phyloP scores from a whole-genome alignment of 2,888 invertebrate species.

The Notocelia uddmanniana region DNA sequence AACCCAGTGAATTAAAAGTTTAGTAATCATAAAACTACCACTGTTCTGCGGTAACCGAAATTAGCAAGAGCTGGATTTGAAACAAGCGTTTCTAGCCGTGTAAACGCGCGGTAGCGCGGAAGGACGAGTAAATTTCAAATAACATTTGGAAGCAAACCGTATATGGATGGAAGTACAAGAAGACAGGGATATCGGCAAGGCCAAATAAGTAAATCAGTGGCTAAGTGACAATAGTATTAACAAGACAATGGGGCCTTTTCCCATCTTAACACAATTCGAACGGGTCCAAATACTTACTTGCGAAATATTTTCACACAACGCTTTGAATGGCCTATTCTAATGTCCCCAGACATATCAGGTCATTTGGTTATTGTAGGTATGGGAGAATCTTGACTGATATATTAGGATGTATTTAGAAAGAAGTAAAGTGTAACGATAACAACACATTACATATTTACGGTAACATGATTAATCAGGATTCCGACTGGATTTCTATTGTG shows the following conservation, averaged over 20 bases:
- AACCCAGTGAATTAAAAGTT: not conserved
- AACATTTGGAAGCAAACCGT: not conserved
- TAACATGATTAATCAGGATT: too few relatives aligned
- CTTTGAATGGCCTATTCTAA: slow-evolving; percentile 41
- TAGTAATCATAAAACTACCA: not conserved
- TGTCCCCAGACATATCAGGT: slow-evolving; percentile 32
- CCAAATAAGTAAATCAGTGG: slow-evolving; percentile 43
- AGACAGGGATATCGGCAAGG: slow-evolving; percentile 31
- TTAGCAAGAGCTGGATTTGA: not conserved
- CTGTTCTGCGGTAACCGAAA: not conserved
- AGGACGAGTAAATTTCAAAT: not conserved
- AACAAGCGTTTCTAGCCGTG: not conserved
- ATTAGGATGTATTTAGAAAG: slow-evolving; percentile 17
- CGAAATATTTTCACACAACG: slow-evolving; percentile 44
- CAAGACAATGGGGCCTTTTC: slow-evolving; percentile 41
- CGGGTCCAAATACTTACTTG: slow-evolving; percentile 38
- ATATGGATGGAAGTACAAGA: not conserved
- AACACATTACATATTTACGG: not conserved
- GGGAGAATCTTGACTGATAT: slow-evolving; percentile 43
- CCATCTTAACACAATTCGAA: slow-evolving; percentile 43
- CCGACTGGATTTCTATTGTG: too few relatives aligned
- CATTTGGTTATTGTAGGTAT: slow-evolving; percentile 40
- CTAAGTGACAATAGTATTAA: slow-evolving; percentile 40
- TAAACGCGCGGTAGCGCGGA: too few relatives aligned
- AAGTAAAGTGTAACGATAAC: not conserved